Base-by-base conservation (phyloP, 2,888 invertebrate genomes). In the Allygus modestus region DNA sequence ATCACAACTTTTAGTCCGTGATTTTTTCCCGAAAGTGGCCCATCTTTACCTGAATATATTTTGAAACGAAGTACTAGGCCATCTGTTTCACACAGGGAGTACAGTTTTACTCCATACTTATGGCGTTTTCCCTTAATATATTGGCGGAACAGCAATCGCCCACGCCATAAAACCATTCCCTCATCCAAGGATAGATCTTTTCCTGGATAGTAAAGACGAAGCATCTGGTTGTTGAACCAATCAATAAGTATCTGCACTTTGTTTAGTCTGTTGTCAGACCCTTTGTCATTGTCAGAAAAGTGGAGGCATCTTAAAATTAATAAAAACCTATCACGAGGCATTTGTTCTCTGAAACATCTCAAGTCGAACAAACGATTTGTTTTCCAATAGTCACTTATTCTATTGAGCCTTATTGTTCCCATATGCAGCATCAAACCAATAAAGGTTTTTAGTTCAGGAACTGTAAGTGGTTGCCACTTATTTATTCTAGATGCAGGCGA, bases 51-150 rank as follows among this genome's bases (percentile, higher is more conserved):
- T 7, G n/a, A 1, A 15, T 75, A 75, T 1, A 75, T 9, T 9
- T 12, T 9, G 41, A 41, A 43, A 1, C 28, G 9, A 12, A 75
- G 4, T 15, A 73, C 31, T 7, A 73, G 33, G 7, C 73, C 73
- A 5, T 33, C 7, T 1, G 12, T 31, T 12, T 73, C 73, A 20
- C 23, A 20, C 1, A 73, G 17, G 28, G 33, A 31, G 73, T 73
- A 73, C 5, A 73, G 41, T n/a, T 89, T 89, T 26, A 89, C 84
- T 0, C 89, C 89, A 82, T 89, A 89, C 83, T 87, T 88, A 83
- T 89, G 88, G 11, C 86, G 81, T 83, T 89, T 89, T 37, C 87
- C 87, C 86, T 88, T 88, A 23, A 89, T 88, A 82, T 89, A 89
- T 84, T 89, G 89, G 0, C 88, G 87, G 84, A 89, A 89, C 37